Evolutionary conservation across 2,888 invertebrate species (phyloP), one percentile per base, ranked within the genome.

Genomic region (Sylvicola fuscatus): DNA sequence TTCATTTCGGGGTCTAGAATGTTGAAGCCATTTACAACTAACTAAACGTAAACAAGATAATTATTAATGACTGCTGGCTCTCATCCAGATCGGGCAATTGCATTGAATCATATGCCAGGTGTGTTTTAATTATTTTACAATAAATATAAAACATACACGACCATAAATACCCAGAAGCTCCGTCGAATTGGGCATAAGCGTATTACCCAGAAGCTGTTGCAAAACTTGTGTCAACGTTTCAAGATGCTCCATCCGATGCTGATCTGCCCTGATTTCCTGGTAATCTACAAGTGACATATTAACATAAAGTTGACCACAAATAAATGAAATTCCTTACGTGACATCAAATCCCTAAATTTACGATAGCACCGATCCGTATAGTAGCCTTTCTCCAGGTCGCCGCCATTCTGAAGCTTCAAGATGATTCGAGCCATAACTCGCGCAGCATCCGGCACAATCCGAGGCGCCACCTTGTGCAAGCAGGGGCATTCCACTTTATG

Each of bases 161-260:
- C 90, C 89, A 63, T 83, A 92, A 42, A 89, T 71, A 36, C 79
- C 80, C 62, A 86, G 66, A 6, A 90, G 60, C 52, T 84, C 81
- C 0, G 73, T 70, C 13, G 68, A 61, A 52, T 80, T 78, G 5
- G 89, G 87, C 35, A 89, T 56, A 16, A 68, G 63, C 37, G 68
- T 60, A 42, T 71, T 70, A 26, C 69, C 73, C 36, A 87, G 62
- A 55, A 77, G 79, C 44, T 79, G 74, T 38, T 62, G 61, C 10
- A 92, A 56, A 3, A 89, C 80, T 3, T 62, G 70, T 46, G 69
- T 70, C 4, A 90, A 53, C 1, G 78, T 68, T 2, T 70, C 61
- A 48, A 92, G 76, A 53, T 89, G 86, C 39, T 84, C 83, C 65
- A 79, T 68, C 38, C 83, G 62, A 40, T 67, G 69, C 17, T 56